A percentile compares a stretch with the other conserved stretches of the same genome.
phyloP scores from a whole-genome alignment of 2,797 vertebrate genomes.

The Pteronotus mesoamericanus region DNA sequence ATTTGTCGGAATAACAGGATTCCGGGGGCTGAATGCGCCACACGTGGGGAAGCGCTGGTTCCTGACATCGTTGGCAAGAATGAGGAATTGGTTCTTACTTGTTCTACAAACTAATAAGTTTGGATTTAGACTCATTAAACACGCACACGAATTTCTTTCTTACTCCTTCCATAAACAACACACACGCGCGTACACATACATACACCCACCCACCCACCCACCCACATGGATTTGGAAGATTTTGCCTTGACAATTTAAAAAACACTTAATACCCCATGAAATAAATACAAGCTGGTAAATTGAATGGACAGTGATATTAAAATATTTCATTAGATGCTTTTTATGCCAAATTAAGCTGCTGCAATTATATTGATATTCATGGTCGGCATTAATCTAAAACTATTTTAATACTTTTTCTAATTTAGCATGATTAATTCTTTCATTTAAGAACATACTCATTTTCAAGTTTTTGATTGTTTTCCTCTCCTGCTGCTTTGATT shows the following conservation, averaged over 20 bases:
- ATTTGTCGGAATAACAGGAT: fast-evolving
- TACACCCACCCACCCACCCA: background rate
- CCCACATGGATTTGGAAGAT: slow-evolving; percentile 18
- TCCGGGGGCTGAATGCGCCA: fast-evolving
- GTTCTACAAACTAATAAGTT: background rate
- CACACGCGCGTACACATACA: too few species aligned
- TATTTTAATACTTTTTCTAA: slow-evolving; percentile 71
- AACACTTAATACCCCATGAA: slow-evolving; percentile 46
- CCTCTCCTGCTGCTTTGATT: background rate
- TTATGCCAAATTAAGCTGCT: slow-evolving; percentile 69
- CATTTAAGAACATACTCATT: slow-evolving; percentile 47
- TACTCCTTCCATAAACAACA: background rate
- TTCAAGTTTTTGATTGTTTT: slow-evolving; percentile 40
- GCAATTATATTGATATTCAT: slow-evolving; percentile 61
- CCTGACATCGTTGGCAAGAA: background rate
- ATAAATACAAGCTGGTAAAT: slow-evolving; percentile 55
- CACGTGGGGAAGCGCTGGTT: background rate
- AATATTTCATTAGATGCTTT: slow-evolving; percentile 70
- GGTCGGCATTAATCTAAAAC: slow-evolving; percentile 65
- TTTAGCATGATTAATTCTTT: slow-evolving; percentile 62
- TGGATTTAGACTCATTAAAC: background rate
- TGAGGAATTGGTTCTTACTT: background rate
- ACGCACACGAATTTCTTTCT: background rate
- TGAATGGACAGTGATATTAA: slow-evolving; percentile 65
- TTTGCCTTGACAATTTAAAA: slow-evolving; percentile 56